Conservation (phyloP, 2,888 invertebrate genomes). For the Hartigia nigra region DNA sequence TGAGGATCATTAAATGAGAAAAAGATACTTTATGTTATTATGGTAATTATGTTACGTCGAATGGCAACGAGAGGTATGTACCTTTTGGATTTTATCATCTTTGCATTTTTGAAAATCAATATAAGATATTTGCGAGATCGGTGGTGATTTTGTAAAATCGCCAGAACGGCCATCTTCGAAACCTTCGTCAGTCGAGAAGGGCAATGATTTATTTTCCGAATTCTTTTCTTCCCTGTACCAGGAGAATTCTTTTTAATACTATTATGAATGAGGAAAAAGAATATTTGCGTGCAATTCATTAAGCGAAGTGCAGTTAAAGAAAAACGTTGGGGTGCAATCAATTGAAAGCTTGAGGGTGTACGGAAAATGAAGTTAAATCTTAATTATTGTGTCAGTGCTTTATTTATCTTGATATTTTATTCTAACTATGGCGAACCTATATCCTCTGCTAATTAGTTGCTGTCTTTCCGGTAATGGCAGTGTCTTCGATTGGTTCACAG, state of each 20-base stretch:
- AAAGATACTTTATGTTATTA: neutral
- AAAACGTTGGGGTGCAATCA: neutral
- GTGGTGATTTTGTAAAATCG: conserved; percentile 58
- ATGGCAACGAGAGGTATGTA: conserved; percentile 8
- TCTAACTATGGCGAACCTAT: conserved; percentile 50
- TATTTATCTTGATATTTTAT: conserved; percentile 47
- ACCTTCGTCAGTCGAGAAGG: conserved; percentile 69
- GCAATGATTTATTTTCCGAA: conserved; percentile 56
- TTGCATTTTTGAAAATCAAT: conserved; percentile 53
- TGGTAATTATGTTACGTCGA: neutral
- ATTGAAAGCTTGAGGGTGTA: neutral
- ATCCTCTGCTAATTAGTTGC: conserved; percentile 44
- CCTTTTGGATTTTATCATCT: conserved; percentile 46
- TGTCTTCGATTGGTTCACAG: conserved; percentile 38
- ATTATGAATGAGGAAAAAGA: neutral
- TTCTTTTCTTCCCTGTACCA: conserved; percentile 51
- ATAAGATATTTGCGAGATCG: conserved; percentile 47
- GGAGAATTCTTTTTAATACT: neutral
- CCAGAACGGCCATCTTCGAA: conserved; percentile 69
- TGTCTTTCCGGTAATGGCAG: conserved; percentile 40
- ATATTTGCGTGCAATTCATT: neutral
- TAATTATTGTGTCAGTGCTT: conserved; percentile 15
- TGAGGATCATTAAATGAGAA: conserved; percentile 43
- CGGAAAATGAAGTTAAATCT: neutral
- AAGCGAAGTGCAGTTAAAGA: neutral